Conservation (phyloP, 2,888 invertebrate genomes). For the Calameuta pallipes region DNA sequence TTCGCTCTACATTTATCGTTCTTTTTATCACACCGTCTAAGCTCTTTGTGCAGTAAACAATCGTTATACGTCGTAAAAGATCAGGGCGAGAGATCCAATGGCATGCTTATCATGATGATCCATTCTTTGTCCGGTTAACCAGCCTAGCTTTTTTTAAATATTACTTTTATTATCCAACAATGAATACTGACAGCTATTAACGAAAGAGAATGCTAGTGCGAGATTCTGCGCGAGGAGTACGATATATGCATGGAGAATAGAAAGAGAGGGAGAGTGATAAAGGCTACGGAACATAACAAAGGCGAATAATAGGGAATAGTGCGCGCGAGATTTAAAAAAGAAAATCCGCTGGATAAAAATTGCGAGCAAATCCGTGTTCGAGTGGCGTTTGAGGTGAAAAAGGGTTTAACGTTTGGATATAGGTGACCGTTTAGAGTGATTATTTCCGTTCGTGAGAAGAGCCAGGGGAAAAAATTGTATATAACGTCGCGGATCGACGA, state of each 20-base stretch:
- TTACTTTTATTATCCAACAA: background rate
- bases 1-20: background rate
- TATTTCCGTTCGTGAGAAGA: constrained; percentile 1
- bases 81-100: background rate
- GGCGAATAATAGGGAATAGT: background rate
- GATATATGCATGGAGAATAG: constrained; percentile 10
- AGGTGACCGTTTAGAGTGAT: background rate
- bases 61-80: background rate
- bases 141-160: background rate
- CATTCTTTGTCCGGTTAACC: background rate
- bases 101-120: background rate
- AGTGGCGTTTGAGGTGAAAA: constrained; percentile 16
- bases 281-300: constrained; percentile 10
- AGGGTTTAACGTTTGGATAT: background rate
- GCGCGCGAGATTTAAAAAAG: constrained; percentile 11
- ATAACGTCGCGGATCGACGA: constrained; percentile 9
- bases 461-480: constrained; percentile 14
- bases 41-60: background rate
- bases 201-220: background rate
- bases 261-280: constrained; percentile 16
- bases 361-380: constrained; percentile 19
- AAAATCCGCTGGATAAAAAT: constrained; percentile 1
- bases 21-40: background rate
- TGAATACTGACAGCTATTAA: background rate
- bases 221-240: background rate